These are phyloP conservation scores for Protophormia terraenovae DNA, from an alignment of 2,888 invertebrate genomes.

Conservation along the genomic window DNA sequence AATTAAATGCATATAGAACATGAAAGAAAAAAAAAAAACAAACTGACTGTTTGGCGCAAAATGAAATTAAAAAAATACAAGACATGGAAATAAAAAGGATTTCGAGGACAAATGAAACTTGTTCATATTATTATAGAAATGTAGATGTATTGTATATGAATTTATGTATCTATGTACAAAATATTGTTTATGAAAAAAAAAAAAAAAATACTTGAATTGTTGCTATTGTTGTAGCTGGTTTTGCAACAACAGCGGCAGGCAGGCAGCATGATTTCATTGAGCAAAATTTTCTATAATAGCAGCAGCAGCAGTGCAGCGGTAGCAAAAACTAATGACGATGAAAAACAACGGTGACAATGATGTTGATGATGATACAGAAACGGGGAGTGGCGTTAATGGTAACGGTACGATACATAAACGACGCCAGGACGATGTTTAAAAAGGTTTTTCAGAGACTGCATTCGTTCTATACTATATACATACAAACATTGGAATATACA, in stretches of 20 bases:
- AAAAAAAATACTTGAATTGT: neutral
- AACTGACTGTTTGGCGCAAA: conserved; percentile 62
- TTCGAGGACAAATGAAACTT: conserved; percentile 62
- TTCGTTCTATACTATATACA: conserved; percentile 28
- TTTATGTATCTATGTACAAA: neutral
- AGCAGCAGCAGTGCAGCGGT: conserved; percentile 43
- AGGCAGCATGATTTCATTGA: conserved; percentile 61
- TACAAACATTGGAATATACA: neutral
- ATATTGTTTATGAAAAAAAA: neutral
- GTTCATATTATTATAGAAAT: neutral
- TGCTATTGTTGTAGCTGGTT: neutral
- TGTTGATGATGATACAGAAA: conserved; percentile 2
- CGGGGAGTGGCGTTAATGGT: conserved; percentile 51
- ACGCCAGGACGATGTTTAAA: conserved; percentile 39
- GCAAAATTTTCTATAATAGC: conserved; percentile 45
- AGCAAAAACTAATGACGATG: conserved; percentile 42
- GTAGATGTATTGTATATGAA: too few species aligned
- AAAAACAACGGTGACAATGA: neutral
- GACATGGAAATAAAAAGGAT: conserved; percentile 41
- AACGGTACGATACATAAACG: conserved; percentile 26
- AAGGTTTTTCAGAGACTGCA: conserved; percentile 25
- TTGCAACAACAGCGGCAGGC: conserved; percentile 50
- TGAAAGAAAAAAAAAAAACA: conserved; percentile 22
- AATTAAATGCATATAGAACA: conserved; percentile 25
- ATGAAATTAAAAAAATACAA: conserved; percentile 28